A percentile compares a stretch with the other conserved stretches of the same genome.
These are phyloP conservation scores for Parazoanthus atlanticus DNA, from an alignment of 92 coral and sea anemone genomes.

Conservation along the genomic window DNA sequence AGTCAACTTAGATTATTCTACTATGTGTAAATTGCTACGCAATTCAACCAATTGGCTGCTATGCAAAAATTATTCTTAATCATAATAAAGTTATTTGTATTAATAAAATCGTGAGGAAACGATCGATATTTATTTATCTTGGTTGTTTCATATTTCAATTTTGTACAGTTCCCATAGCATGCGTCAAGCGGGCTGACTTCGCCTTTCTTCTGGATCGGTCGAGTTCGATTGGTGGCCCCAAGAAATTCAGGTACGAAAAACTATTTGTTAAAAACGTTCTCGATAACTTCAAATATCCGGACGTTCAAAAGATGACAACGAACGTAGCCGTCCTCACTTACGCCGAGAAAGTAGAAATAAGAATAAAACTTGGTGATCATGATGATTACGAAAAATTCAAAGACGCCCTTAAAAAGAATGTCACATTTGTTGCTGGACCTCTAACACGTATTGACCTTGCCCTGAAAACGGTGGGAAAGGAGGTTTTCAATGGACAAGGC, in stretches of 20 bases:
- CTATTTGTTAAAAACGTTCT: background rate
- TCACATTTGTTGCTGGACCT: background rate
- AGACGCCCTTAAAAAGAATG: constrained; percentile 4
- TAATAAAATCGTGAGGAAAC: too few relatives aligned
- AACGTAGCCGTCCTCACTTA: constrained; percentile 27
- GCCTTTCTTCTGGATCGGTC: constrained; percentile 35
- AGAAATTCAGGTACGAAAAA: background rate
- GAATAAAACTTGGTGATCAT: constrained; percentile 13
- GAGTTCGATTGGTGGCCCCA: constrained; percentile 29
- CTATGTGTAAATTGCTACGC: too few relatives aligned
- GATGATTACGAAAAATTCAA: background rate
- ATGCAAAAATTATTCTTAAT: too few relatives aligned
- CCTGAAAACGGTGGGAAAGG: background rate
- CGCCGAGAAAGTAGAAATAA: constrained; percentile 12
- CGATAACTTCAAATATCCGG: constrained; percentile 4
- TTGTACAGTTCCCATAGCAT: constrained; percentile 23
- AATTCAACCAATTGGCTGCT: too few relatives aligned
- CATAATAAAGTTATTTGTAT: too few relatives aligned
- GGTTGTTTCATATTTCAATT: background rate
- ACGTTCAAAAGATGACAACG: constrained; percentile 7
- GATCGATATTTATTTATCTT: background rate
- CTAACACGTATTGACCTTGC: constrained; percentile 29
- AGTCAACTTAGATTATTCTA: too few relatives aligned
- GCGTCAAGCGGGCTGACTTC: constrained; percentile 26
- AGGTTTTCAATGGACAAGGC: constrained; percentile 1